Conservation (phyloP, 1,140 invertebrate species). For the Phymorhynchus buccinoides region DNA sequence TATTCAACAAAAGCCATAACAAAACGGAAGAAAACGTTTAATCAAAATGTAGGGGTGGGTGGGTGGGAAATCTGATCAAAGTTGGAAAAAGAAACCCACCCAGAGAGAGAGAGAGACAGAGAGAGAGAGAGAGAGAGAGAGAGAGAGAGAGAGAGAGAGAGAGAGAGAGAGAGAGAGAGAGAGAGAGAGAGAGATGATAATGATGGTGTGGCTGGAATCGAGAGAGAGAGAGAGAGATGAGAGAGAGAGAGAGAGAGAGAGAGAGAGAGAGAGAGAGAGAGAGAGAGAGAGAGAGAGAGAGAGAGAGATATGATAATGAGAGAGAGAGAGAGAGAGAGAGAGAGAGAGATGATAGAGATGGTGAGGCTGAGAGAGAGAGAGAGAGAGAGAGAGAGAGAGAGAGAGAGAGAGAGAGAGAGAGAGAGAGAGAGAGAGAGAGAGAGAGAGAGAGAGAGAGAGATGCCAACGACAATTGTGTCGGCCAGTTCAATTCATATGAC, state of each 20-base stretch:
- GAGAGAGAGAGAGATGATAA: not conserved
- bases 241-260: not conserved
- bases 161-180: not conserved
- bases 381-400: conserved; percentile 19
- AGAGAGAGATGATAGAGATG: not conserved
- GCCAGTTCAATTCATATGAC: too few species aligned
- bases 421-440: not conserved
- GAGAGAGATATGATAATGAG: not conserved
- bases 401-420: conserved; percentile 12
- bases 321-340: not conserved
- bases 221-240: not conserved
- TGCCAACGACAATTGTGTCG: not conserved
- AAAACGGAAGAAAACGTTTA: too few species aligned
- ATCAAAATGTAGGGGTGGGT: too few species aligned
- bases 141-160: not conserved
- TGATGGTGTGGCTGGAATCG: too few species aligned
- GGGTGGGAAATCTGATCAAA: too few species aligned
- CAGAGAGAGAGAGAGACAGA: too few species aligned
- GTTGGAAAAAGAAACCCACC: too few species aligned
- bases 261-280: conserved; percentile 19
- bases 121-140: not conserved
- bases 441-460: not conserved
- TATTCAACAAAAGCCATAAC: too few species aligned
- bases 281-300: conserved; percentile 25
- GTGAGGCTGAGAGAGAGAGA: not conserved